Evolutionary conservation across 2,888 invertebrate genomes (phyloP), one percentile per base, ranked within the genome.

Genomic region (Gisinianus flammeolus): DNA sequence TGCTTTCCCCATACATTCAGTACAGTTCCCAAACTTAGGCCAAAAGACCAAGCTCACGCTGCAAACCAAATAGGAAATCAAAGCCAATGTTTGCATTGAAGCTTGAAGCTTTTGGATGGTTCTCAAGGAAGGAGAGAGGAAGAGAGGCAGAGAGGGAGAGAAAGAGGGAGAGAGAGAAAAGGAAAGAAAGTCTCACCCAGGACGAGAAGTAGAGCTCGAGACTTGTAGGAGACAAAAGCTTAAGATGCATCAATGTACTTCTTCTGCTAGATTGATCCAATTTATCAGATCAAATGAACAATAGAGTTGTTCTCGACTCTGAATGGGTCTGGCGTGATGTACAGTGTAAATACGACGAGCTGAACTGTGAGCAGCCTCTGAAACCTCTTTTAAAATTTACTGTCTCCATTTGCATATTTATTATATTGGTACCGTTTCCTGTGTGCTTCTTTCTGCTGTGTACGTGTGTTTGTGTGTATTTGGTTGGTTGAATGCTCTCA

Each of bases 191-290:
- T n/a, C n/a, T n/a, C n/a, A n/a, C n/a, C n/a, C n/a, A n/a, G n/a
- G 56, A 62, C 12, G 77, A 58, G 71, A 30, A 79, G 58, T 54
- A 58, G 28, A 74, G 75, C 69, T 70, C 77, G n/a, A n/a, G n/a
- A n/a, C n/a, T n/a, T n/a, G 72, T 70, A 78, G 79, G 77, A 76
- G 70, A 67, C 54, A 70, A 56, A 72, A 74, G 80, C 58, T 73
- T 66, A 77, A 79, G 73, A 58, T 35, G 26, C 24, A 72, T 30
- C 67, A 67, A 33, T 67, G 31, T 33, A 75, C 75, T 74, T 68
- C 30, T 72, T 66, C 70, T 58, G 66, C 73, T 35, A 44, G 66
- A 77, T 74, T 72, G 77, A 77, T 79, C 78, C 79, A 76, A 69
- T 77, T 81, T 77, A 77, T 75, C 70, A 28, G 69, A 69, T 66